These are phyloP conservation scores for western clawed frog (Xenopus tropicalis) DNA, from an alignment of 2,113 vertebrate genomes.

Conservation along the genomic window UCB_Xtro_10.0 CM004451.2:28694001-28694500, in stretches of 20 bases:
- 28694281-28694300: constrained; percentile 6
- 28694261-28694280: constrained; percentile 15
- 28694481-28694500: constrained; percentile 29
- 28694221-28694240: constrained; percentile 23
- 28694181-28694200: neutral
- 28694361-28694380: neutral
- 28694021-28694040: too few species aligned
- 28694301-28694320: neutral
- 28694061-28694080: too few species aligned
- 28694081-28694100: too few species aligned
- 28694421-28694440: neutral
- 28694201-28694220: constrained; percentile 14
- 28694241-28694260: constrained; percentile 21
- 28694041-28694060: too few species aligned
- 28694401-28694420: neutral
- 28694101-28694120: too few species aligned
- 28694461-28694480: constrained; percentile 15
- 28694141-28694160: neutral
- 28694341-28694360: constrained; percentile 5
- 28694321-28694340: neutral
- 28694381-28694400: neutral
- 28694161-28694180: neutral
- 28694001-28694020: too few species aligned
- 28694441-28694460: constrained; percentile 12
- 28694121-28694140: neutral